A percentile compares a stretch with the other conserved stretches of the same genome.
These are phyloP conservation scores for Meloe dianella DNA, from an alignment of 2,888 invertebrate genomes.

Conservation along the genomic window DNA sequence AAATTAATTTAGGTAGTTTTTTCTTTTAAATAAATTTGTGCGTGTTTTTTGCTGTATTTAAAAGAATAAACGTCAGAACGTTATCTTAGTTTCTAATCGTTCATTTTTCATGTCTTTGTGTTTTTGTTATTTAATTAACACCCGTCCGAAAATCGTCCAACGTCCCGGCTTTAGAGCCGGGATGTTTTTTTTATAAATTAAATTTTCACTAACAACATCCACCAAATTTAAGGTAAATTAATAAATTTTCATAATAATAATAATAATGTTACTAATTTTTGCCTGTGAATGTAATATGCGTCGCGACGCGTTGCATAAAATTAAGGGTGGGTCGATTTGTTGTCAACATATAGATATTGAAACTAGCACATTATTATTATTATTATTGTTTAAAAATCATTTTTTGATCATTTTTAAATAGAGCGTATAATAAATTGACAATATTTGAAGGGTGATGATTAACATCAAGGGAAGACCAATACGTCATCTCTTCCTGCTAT, in stretches of 20 bases:
- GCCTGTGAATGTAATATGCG: neutral
- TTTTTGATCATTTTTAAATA: neutral
- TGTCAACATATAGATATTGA: neutral
- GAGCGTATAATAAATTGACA: neutral
- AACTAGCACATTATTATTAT: neutral
- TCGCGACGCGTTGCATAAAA: neutral
- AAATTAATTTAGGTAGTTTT: neutral
- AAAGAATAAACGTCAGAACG: neutral
- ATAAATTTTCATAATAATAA: neutral
- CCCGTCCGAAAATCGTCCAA: neutral
- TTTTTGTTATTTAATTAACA: neutral
- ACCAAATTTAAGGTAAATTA: neutral
- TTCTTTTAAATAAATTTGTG: no score
- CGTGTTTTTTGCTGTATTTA: neutral
- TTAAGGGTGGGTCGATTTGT: conserved; percentile 7
- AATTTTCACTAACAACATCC: neutral
- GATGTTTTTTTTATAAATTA: neutral
- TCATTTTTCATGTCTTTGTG: neutral
- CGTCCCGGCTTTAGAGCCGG: neutral
- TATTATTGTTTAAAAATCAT: neutral
- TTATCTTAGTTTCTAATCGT: neutral
- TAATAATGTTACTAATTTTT: no score
- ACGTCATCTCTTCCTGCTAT: neutral
- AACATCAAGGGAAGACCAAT: neutral
- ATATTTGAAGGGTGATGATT: neutral